Conservation (phyloP, 2,797 vertebrate species). For the Cercopithecus mitis region DNA sequence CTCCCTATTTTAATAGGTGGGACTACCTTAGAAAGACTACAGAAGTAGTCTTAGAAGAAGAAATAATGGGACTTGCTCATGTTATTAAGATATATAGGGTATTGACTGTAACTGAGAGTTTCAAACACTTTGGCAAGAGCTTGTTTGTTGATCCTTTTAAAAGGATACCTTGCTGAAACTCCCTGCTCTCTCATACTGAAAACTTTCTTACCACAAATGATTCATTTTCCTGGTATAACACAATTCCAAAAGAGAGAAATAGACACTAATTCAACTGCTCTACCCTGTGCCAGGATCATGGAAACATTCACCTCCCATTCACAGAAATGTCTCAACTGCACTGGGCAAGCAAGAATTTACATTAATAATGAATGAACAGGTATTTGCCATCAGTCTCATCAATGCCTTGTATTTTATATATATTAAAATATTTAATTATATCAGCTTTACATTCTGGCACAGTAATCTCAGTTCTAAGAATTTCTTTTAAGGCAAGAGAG, state of each 20-base stretch:
- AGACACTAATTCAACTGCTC: not conserved
- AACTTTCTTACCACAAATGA: conserved; percentile 27
- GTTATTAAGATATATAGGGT: not conserved
- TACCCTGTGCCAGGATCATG: not conserved
- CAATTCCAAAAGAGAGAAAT: not conserved
- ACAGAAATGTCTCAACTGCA: not conserved
- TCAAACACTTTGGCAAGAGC: not conserved
- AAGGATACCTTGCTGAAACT: not conserved
- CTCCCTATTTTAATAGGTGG: not conserved
- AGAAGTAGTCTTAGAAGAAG: not conserved
- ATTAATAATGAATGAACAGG: not conserved
- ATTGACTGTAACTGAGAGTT: not conserved
- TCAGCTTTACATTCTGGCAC: not conserved
- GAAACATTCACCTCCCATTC: not conserved
- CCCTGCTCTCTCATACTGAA: not conserved
- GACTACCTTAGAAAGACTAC: not conserved
- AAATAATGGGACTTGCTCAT: not conserved
- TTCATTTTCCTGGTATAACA: conserved; percentile 20
- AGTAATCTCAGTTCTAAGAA: conserved; percentile 35
- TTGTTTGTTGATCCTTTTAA: not conserved
- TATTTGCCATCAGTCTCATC: not conserved
- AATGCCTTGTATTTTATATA: not conserved
- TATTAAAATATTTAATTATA: not conserved
- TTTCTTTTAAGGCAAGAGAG: conserved; percentile 32
- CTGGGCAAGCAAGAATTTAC: not conserved